Evolutionary conservation across 1,140 invertebrate genomes (phyloP).

Genomic region (Pseudomyrmex concolor): DNA sequence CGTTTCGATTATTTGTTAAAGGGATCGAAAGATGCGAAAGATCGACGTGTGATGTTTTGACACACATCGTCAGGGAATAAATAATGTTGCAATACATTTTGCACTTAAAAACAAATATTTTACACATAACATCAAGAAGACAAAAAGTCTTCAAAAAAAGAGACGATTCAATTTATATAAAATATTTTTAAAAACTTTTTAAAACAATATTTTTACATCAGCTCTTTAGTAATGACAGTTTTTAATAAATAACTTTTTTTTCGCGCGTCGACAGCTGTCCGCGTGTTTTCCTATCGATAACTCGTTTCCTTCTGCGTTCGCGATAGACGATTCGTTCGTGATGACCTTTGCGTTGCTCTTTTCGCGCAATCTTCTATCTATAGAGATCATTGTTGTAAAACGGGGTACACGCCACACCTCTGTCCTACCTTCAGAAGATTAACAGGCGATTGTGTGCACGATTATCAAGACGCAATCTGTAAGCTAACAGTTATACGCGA

Average conservation of each 20-base stretch:
- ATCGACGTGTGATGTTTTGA: slow-evolving; percentile 21
- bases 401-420: slow-evolving; percentile 74
- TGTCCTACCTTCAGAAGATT: slow-evolving; percentile 77
- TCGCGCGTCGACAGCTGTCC: slow-evolving; percentile 1
- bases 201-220: background rate
- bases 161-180: too few species aligned
- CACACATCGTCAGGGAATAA: slow-evolving; percentile 24
- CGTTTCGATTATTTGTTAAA: background rate
- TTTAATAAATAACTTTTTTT: background rate
- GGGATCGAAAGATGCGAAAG: background rate
- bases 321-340: slow-evolving; percentile 65
- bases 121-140: background rate
- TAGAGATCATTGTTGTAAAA: slow-evolving; percentile 70
- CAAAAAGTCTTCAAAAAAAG: background rate
- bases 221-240: background rate
- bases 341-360: slow-evolving; percentile 75
- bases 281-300: slow-evolving; percentile 28
- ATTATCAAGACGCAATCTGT: slow-evolving; percentile 26
- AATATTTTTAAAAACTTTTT: too few species aligned
- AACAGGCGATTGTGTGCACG: slow-evolving; percentile 60
- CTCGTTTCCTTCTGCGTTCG: slow-evolving; percentile 40
- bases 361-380: slow-evolving; percentile 73
- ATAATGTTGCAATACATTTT: background rate
- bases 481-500: background rate
- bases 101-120: background rate